Base-by-base conservation (phyloP, 2,888 invertebrate species). In the Gnatocerus cornutus region DNA sequence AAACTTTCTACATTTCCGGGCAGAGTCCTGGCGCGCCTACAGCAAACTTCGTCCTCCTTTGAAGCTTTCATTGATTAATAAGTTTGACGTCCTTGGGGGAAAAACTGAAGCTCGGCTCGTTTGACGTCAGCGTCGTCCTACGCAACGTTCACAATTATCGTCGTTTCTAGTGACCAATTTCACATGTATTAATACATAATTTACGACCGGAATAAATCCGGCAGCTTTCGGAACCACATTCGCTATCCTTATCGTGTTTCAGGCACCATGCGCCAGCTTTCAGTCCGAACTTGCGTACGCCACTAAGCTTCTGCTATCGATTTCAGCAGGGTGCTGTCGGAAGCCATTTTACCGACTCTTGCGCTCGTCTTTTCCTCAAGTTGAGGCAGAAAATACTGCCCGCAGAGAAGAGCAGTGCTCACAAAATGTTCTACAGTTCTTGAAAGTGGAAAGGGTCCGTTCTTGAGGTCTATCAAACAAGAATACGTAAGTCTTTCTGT, bases 281-380 rank as follows among this genome's bases (percentile, higher is more conserved):
- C 63, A 55, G 53, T 16, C 5, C 27, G 48, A 46, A 45, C 63
- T 56, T 68, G 68, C 68, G 68, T 67, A 67, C 56, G 41, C 46
- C 56, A 61, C 50, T 27, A 61, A 16, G 55, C 64, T 68, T 58
- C 58, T 56, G 50, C 50, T 71, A 71, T 71, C 71, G 71, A 71
- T 71, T 71, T 71, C 64, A 63, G 63, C 68, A 63, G 64, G 64
- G 71, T 67, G 71, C 68, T 63, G 70, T 66, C 71, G 71, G 68
- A 48, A 46, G 67, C 71, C 71, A 71, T 71, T 39, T 71, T 71
- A 50, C 43, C 68, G 46, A 52, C 71, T 59, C 68, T 52, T 56
- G 58, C 52, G 53, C 58, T 59, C 52, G 56, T 70, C 16, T 48
- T 55, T 41, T 45, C 37, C 56, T 61, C 53, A 39, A 62, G 37